A percentile compares a stretch with the other conserved stretches of the same genome.
phyloP scores from a whole-genome alignment of 2,888 invertebrate genomes.

The Boloria selene region DNA sequence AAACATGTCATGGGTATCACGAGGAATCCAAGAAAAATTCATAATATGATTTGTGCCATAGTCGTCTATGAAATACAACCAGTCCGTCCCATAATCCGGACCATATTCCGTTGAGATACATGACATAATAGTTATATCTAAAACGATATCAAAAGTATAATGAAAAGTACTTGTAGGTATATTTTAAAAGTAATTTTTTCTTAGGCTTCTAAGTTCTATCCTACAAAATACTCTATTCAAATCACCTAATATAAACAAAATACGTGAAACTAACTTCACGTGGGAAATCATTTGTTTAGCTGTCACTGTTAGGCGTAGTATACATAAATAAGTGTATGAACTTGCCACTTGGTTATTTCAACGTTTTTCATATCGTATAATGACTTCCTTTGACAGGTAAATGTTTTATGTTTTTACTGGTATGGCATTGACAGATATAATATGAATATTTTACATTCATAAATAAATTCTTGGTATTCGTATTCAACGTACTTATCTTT shows the following conservation, averaged over 20 bases:
- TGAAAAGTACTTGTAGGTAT: neutral
- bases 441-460: neutral
- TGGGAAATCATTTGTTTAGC: conserved; percentile 3
- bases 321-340: neutral
- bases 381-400: conserved; percentile 38
- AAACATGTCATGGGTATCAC: conserved; percentile 52
- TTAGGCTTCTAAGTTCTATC: no score
- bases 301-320: neutral
- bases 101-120: conserved; percentile 46
- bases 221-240: no score
- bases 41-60: conserved; percentile 61
- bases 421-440: conserved; percentile 4
- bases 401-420: conserved; percentile 3
- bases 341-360: neutral
- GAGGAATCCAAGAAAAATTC: conserved; percentile 64
- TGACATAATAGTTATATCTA: conserved; percentile 7
- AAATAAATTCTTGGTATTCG: neutral
- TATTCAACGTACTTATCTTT: no score
- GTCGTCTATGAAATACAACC: conserved; percentile 73
- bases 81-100: conserved; percentile 67
- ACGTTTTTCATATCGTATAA: conserved; percentile 33
- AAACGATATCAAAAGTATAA: conserved; percentile 4
- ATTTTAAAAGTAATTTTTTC: neutral
- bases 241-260: conserved; percentile 10
- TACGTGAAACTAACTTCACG: neutral